phyloP scores from a whole-genome alignment of 30 jellyfish, hydroid and myxozoan genomes.

The Pelagia noctiluca region DNA sequence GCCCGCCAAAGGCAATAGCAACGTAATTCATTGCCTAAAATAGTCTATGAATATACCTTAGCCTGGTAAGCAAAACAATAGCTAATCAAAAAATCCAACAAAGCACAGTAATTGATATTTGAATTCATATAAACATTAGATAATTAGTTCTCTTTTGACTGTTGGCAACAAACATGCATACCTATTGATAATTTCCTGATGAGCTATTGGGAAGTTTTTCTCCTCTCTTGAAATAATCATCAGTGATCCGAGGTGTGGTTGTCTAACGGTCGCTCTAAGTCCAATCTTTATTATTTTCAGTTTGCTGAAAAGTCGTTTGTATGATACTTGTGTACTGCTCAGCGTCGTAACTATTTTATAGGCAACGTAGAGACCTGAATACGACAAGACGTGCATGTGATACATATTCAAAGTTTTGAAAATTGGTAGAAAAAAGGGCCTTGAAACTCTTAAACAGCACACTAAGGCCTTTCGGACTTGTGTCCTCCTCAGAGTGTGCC shows the following conservation, averaged over 20 bases:
- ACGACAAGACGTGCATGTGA: not conserved
- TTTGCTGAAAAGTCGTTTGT: conserved; percentile 18
- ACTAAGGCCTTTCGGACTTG: too few species aligned
- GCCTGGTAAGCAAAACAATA: not conserved
- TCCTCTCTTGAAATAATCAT: conserved; percentile 32
- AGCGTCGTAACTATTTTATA: not conserved
- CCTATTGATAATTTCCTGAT: conserved; percentile 16
- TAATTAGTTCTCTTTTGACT: not conserved
- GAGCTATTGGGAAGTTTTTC: conserved; percentile 12
- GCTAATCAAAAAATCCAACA: not conserved
- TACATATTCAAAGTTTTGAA: not conserved
- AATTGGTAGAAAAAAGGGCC: not conserved
- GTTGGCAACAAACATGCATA: conserved; percentile 1
- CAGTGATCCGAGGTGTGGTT: conserved; percentile 28
- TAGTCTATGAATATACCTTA: not conserved
- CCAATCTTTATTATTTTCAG: conserved; percentile 11
- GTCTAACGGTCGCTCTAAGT: conserved; percentile 4
- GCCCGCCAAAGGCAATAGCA: not conserved
- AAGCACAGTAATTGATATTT: not conserved
- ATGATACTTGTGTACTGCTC: conserved; percentile 1
- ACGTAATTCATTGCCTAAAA: too few species aligned
- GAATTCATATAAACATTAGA: not conserved
- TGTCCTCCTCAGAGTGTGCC: too few species aligned
- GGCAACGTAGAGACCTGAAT: not conserved
- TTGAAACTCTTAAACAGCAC: too few species aligned